These are phyloP conservation scores for Stomatorhinus walkeri DNA, from an alignment of 2,797 vertebrate genomes.

Conservation along the genomic window DNA sequence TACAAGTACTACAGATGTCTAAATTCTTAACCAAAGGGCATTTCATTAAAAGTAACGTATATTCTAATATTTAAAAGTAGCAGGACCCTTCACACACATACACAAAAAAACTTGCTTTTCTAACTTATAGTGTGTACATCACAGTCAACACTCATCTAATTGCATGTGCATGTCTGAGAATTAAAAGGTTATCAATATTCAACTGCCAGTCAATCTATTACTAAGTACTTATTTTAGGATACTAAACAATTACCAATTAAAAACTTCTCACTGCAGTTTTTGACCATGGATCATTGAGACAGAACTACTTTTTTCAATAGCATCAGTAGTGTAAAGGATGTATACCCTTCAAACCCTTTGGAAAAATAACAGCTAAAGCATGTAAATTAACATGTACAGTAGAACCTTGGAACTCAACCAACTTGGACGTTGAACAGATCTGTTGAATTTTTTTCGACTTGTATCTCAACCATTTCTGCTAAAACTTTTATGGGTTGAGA, in stretches of 20 bases:
- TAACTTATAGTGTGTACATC: background rate
- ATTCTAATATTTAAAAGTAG: background rate
- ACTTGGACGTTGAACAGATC: background rate
- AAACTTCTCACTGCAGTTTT: background rate
- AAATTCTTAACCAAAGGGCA: background rate
- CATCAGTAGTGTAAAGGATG: background rate
- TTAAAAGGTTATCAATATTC: background rate
- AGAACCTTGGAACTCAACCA: background rate
- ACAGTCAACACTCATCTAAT: slow-evolving; percentile 4
- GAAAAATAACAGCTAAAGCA: background rate
- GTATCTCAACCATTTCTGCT: background rate
- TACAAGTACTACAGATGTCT: background rate
- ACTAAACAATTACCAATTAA: background rate
- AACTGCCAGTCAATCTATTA: background rate
- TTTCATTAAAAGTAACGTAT: background rate
- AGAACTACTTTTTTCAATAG: background rate
- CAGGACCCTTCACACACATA: background rate
- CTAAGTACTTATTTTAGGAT: slow-evolving; percentile 5
- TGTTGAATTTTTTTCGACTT: background rate
- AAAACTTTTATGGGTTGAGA: background rate
- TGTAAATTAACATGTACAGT: background rate
- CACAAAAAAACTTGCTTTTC: background rate
- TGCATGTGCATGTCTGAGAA: background rate
- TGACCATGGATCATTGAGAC: background rate
- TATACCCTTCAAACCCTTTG: background rate